phyloP scores from a whole-genome alignment of 1,140 invertebrate genomes.

The Zaprionus nigranus region DNA sequence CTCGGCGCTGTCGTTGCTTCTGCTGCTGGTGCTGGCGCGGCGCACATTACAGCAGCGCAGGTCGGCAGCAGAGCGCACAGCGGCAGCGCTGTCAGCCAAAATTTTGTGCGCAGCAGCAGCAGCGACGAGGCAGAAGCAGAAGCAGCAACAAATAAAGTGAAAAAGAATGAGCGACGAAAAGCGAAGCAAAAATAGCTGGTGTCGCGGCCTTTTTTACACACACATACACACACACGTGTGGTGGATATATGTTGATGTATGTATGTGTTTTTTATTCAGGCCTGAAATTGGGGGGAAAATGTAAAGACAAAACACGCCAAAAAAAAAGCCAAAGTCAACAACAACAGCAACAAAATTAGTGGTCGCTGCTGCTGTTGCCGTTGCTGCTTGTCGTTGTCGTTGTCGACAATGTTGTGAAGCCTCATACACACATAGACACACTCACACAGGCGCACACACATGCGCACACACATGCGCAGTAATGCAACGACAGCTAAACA shows the following conservation, averaged over 20 bases:
- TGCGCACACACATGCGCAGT: neutral
- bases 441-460: neutral
- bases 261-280: neutral
- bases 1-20: neutral
- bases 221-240: too few species aligned
- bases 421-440: conserved; percentile 4
- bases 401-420: conserved; percentile 32
- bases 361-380: conserved; percentile 14
- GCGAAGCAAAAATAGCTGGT: conserved; percentile 25
- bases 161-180: conserved; percentile 30
- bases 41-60: conserved; percentile 32
- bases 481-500: conserved; percentile 10
- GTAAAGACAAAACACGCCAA: conserved; percentile 26
- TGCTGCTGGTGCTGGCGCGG: neutral
- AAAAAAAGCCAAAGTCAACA: conserved; percentile 7
- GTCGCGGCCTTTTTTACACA: conserved; percentile 9
- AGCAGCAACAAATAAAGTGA: conserved; percentile 12
- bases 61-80: too few species aligned
- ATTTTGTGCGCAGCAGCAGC: conserved; percentile 21
- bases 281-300: conserved; percentile 23
- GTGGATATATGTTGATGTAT: neutral
- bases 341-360: conserved; percentile 17
- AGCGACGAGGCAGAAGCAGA: neutral
- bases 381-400: conserved; percentile 28
- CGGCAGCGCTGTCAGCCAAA: conserved; percentile 41